Conservation (phyloP, 1,140 invertebrate genomes). For the Neelides sp. region DNA sequence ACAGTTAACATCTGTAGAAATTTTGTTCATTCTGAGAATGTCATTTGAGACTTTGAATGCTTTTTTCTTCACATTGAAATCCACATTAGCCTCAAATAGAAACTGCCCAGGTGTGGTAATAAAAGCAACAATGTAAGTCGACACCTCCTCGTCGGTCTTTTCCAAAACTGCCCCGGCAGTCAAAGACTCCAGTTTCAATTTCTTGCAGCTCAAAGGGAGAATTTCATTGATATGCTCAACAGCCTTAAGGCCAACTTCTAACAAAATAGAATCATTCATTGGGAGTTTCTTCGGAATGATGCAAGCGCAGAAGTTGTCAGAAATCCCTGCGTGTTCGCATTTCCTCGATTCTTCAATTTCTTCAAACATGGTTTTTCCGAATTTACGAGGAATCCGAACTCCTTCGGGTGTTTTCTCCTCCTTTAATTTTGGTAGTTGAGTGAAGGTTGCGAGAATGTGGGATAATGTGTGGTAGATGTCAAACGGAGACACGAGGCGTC, state of each 20-base stretch:
- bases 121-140: conserved; percentile 22
- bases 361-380: conserved; percentile 18
- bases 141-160: not conserved
- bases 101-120: conserved; percentile 20
- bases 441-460: conserved; percentile 20
- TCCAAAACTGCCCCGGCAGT: conserved; percentile 8
- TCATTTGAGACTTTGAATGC: conserved; percentile 2
- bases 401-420: not conserved
- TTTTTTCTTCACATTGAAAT: not conserved
- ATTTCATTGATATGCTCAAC: conserved; percentile 16
- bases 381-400: not conserved
- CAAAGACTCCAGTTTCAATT: conserved; percentile 4
- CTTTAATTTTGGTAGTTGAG: conserved; percentile 1
- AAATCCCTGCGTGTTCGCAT: conserved; percentile 21
- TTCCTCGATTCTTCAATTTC: conserved; percentile 9
- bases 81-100: conserved; percentile 21
- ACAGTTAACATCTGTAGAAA: conserved; percentile 16
- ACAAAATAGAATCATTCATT: conserved; percentile 1
- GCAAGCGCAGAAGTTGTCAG: conserved; percentile 23
- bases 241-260: conserved; percentile 1
- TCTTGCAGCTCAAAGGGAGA: conserved; percentile 12
- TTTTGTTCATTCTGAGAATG: conserved; percentile 22
- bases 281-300: conserved; percentile 6
- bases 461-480: conserved; percentile 23
- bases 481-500: conserved; percentile 22